Evolutionary conservation across 2,113 vertebrate genomes (phyloP).

Genomic region (Triplophysa siluroides): DNA sequence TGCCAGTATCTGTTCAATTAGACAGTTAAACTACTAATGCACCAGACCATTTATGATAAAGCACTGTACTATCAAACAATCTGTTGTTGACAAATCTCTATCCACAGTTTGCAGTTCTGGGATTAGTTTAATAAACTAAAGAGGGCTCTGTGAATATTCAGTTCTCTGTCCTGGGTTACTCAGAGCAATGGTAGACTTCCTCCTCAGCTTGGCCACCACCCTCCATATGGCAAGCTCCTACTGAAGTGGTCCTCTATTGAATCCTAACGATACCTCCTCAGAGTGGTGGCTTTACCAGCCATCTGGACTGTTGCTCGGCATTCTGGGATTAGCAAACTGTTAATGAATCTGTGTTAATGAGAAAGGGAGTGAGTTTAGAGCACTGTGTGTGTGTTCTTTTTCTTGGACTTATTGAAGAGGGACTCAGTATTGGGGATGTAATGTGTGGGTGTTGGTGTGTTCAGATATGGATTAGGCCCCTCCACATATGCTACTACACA

Average conservation of each 20-base stretch:
- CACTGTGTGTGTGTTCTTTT: constrained; percentile 48
- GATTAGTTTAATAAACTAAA: constrained; percentile 14
- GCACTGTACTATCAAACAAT: neutral
- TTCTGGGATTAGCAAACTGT: constrained; percentile 73
- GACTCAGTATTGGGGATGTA: constrained; percentile 57
- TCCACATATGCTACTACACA: constrained; percentile 57
- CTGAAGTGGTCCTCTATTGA: constrained; percentile 57
- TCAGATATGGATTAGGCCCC: constrained; percentile 61
- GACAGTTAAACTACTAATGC: neutral
- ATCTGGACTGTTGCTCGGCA: constrained; percentile 74
- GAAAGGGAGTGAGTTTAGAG: neutral
- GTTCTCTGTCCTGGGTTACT: constrained; percentile 1
- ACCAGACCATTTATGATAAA: neutral
- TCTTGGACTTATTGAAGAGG: constrained; percentile 68
- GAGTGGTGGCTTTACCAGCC: constrained; percentile 71
- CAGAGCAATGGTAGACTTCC: neutral
- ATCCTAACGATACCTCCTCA: constrained; percentile 62
- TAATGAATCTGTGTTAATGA: constrained; percentile 56
- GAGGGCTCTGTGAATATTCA: neutral
- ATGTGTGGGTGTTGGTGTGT: constrained; percentile 41
- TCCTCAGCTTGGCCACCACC: neutral
- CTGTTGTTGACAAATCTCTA: neutral
- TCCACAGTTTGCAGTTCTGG: neutral
- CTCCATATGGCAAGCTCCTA: constrained; percentile 26
- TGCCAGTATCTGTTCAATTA: neutral